These are phyloP conservation scores for Drosophila hawaiiensis DNA, from an alignment of 2,888 invertebrate genomes.

Conservation along the genomic window DNA sequence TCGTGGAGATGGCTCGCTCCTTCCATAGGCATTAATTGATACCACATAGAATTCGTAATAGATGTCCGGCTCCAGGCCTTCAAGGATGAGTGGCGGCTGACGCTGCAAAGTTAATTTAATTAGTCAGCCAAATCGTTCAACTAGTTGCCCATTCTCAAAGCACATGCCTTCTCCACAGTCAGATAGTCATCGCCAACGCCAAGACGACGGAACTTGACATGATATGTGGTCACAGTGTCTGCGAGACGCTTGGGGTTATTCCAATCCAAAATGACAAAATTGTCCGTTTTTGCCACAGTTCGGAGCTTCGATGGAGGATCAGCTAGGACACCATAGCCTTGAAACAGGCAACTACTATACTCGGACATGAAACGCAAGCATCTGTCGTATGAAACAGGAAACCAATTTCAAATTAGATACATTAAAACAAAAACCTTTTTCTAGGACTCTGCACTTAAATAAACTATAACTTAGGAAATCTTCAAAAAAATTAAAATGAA, in stretches of 20 bases:
- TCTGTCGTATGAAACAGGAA: constrained; percentile 81
- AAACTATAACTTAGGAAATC: not conserved
- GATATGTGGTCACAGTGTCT: constrained; percentile 90
- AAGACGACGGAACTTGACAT: constrained; percentile 87
- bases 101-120: constrained; percentile 84
- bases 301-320: constrained; percentile 90
- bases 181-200: constrained; percentile 87
- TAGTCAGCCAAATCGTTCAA: constrained; percentile 41
- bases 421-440: not conserved
- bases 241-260: constrained; percentile 89
- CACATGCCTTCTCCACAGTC: constrained; percentile 86
- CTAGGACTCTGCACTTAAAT: not conserved
- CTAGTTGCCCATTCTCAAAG: not conserved
- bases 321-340: constrained; percentile 93
- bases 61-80: constrained; percentile 90
- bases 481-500: not conserved
- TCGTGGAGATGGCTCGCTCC: constrained; percentile 91
- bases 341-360: constrained; percentile 92
- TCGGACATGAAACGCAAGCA: constrained; percentile 93
- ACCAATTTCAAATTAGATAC: not conserved
- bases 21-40: constrained; percentile 92
- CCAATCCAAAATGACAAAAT: constrained; percentile 93
- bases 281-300: constrained; percentile 90
- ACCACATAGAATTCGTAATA: constrained; percentile 93
- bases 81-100: constrained; percentile 91